Percentiles rank a stretch among this genome's conserved stretches.
phyloP scores from a whole-genome alignment of 2,797 vertebrate genomes.

The Toxotes lorentzi region DNA sequence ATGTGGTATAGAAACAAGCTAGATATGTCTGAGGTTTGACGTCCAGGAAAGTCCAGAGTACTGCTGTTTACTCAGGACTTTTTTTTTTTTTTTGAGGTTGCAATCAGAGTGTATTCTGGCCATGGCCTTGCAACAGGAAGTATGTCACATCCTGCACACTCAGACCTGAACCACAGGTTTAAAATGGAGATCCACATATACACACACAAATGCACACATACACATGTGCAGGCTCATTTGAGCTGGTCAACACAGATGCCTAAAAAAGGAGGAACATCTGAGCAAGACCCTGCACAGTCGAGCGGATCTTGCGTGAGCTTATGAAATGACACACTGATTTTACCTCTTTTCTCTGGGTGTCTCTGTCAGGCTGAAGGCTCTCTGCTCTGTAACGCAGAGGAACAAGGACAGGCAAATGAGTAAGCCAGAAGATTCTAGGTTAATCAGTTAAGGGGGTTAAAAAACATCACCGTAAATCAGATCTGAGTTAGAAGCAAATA shows the following conservation, averaged over 20 bases:
- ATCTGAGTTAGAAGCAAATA: slow-evolving; percentile 47
- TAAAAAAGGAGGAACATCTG: slow-evolving; percentile 52
- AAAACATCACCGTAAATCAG: slow-evolving; percentile 41
- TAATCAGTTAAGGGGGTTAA: slow-evolving; percentile 28
- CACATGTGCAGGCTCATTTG: slow-evolving; percentile 31
- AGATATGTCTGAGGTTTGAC: slow-evolving; percentile 51
- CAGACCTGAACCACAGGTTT: slow-evolving; percentile 71
- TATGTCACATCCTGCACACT: slow-evolving; percentile 77
- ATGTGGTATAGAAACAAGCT: slow-evolving; percentile 41
- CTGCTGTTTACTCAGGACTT: slow-evolving; percentile 69
- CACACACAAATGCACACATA: slow-evolving; percentile 32
- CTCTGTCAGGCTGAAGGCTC: slow-evolving; percentile 86
- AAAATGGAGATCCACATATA: slow-evolving; percentile 53
- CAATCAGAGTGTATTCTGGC: slow-evolving; percentile 70
- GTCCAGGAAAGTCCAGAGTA: slow-evolving; percentile 53
- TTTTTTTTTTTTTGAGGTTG: slow-evolving; percentile 81
- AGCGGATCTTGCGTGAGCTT: slow-evolving; percentile 28
- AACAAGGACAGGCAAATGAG: slow-evolving; percentile 44
- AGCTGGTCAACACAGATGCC: slow-evolving; percentile 49
- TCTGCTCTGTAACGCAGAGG: slow-evolving; percentile 90
- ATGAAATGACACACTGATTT: slow-evolving; percentile 46
- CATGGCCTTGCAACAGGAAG: slow-evolving; percentile 70
- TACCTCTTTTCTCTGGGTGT: slow-evolving; percentile 92
- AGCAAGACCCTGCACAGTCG: slow-evolving; percentile 33
- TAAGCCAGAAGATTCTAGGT: slow-evolving; percentile 30